Conservation (phyloP, 2,888 invertebrate genomes). For the Dasypogon diadema region DNA sequence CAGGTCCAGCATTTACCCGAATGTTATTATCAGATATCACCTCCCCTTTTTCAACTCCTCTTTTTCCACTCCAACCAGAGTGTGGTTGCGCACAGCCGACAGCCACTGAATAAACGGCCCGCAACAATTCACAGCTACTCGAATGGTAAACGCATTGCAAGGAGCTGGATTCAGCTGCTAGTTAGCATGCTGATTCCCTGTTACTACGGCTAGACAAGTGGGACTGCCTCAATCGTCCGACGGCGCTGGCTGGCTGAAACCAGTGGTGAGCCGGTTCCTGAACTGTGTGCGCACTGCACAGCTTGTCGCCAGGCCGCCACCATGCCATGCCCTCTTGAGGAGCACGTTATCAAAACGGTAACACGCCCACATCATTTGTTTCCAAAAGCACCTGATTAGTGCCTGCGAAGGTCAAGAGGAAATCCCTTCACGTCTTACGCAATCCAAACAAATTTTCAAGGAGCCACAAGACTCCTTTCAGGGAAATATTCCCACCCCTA, state of each 20-base stretch:
- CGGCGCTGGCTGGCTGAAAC: slow-evolving; percentile 56
- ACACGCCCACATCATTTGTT: slow-evolving; percentile 51
- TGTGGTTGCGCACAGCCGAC: not conserved
- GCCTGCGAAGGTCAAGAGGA: not conserved
- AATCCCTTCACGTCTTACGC: not conserved
- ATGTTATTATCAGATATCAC: slow-evolving; percentile 8
- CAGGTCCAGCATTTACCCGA: not conserved
- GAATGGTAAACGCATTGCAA: too few relatives aligned
- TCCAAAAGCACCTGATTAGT: slow-evolving; percentile 1
- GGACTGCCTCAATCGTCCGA: slow-evolving; percentile 61
- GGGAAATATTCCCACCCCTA: not conserved
- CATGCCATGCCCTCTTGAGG: slow-evolving; percentile 45
- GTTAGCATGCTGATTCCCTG: slow-evolving; percentile 58
- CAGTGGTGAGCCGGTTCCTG: slow-evolving; percentile 13
- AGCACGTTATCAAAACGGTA: slow-evolving; percentile 23
- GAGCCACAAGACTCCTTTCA: not conserved
- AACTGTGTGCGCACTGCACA: slow-evolving; percentile 19
- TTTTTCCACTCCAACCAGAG: slow-evolving; percentile 16
- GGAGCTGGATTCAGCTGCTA: not conserved
- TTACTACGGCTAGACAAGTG: slow-evolving; percentile 60
- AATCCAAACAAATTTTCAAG: slow-evolving; percentile 8
- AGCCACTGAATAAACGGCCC: not conserved
- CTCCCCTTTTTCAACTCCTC: slow-evolving; percentile 42
- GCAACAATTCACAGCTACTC: too few relatives aligned
- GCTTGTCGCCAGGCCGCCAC: slow-evolving; percentile 20